Evolutionary conservation across 2,888 invertebrate species (phyloP), one percentile per base, ranked within the genome.

Genomic region (Neoaliturus tenellus): DNA sequence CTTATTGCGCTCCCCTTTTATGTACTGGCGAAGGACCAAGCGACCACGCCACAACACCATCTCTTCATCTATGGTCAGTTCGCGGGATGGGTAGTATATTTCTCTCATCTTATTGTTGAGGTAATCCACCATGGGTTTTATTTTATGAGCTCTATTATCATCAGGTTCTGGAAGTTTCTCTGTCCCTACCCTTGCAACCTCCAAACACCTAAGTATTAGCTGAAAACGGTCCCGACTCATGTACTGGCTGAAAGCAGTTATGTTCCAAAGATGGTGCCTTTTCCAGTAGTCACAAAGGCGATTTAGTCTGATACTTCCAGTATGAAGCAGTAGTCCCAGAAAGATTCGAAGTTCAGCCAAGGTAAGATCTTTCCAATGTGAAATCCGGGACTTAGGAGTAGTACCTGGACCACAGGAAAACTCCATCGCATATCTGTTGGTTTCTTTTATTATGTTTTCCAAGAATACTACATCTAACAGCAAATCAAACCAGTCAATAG

Each of bases 11-110:
- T 89, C 90, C 25, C 88, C 87, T 85, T 89, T 88, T 20, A 89
- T 89, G 69, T 88, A 89, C 84, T 90, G 89, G n/a, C 88, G 78
- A 85, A 89, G 87, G 48, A 78, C 83, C 28, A 89, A 73, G 8
- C 89, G 86, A 5, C 89, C 89, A 25, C 89, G 87, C 88, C 88
- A 89, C 51, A 89, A 82, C 0, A 89, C 87, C 88, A 89, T 88
- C 0, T 87, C 87, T 75, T 89, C 88, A 83, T 89, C 89, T 8
- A 89, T 67, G 39, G 86, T 87, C 2, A 89, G 82, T 41, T 89
- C 48, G 87, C 88, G 88, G 0, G 86, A 88, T 12, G 89, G 89
- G 83, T 84, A 88, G 84, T 89, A 89, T 44, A 89, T 83, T 20
- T 55, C 71, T 4, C 69, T 85, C 88, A 89, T 89, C 12, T 86